phyloP scores from a whole-genome alignment of 2,888 invertebrate genomes.

The Pinctada fucata region DNA sequence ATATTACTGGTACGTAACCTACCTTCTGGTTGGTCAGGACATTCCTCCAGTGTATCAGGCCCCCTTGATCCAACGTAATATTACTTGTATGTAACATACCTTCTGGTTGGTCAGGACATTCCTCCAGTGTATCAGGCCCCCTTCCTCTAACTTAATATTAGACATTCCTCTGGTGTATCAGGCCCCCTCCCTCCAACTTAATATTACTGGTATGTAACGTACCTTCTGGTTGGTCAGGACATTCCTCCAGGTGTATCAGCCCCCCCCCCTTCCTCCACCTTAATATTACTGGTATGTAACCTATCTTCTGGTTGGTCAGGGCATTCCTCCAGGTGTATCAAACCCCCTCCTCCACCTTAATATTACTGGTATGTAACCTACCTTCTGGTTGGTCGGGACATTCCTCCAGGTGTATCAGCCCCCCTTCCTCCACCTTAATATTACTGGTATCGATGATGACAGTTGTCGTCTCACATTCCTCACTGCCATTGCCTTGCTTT shows the following conservation, averaged over 20 bases:
- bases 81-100: neutral
- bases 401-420: constrained; percentile 23
- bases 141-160: constrained; percentile 23
- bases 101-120: neutral
- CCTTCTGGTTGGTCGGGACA: neutral
- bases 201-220: constrained; percentile 9
- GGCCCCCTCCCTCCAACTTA: constrained; percentile 15
- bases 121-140: constrained; percentile 23
- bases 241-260: constrained; percentile 21
- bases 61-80: constrained; percentile 14
- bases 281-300: constrained; percentile 19
- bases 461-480: constrained; percentile 17
- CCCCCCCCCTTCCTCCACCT: constrained; percentile 24
- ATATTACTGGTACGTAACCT: constrained; percentile 17
- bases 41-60: constrained; percentile 18
- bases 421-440: constrained; percentile 25
- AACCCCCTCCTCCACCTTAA: constrained; percentile 21
- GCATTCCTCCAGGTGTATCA: constrained; percentile 19
- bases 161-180: constrained; percentile 16
- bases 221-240: neutral
- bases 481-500: constrained; percentile 9
- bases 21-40: constrained; percentile 8
- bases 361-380: constrained; percentile 10
- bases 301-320: constrained; percentile 9
- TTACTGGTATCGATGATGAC: constrained; percentile 30